phyloP scores from a whole-genome alignment of 1,140 invertebrate species.

The Catajapyx aquilonaris region DNA sequence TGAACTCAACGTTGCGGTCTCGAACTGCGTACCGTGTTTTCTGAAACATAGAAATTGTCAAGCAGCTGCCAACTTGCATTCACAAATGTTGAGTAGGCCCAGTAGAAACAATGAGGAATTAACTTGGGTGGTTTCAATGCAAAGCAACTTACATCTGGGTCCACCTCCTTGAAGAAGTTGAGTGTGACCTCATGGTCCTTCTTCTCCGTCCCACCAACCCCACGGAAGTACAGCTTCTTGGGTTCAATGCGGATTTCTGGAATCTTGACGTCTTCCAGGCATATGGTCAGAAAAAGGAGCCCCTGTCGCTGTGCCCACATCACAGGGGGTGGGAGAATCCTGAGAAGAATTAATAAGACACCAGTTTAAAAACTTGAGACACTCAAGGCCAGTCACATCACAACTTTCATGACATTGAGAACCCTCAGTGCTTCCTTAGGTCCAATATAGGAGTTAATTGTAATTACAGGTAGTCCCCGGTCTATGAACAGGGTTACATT shows the following conservation, averaged over 20 bases:
- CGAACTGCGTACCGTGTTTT: constrained; percentile 30
- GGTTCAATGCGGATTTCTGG: constrained; percentile 62
- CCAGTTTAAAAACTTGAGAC: too few relatives aligned
- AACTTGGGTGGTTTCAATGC: too few relatives aligned
- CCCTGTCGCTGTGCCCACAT: constrained; percentile 77
- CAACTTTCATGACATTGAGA: too few relatives aligned
- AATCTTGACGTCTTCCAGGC: constrained; percentile 71
- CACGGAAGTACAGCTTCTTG: constrained; percentile 62
- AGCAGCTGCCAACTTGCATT: too few relatives aligned
- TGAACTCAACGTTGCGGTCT: constrained; percentile 54
- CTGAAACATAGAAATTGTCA: constrained; percentile 22
- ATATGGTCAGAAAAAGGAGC: constrained; percentile 64
- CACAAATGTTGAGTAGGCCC: too few relatives aligned
- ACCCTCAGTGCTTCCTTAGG: too few relatives aligned
- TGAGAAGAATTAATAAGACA: too few relatives aligned
- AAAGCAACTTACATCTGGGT: constrained; percentile 53
- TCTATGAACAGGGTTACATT: too few relatives aligned
- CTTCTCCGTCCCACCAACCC: constrained; percentile 60
- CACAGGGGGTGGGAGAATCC: constrained; percentile 61
- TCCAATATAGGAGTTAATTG: too few relatives aligned
- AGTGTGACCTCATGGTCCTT: constrained; percentile 68
- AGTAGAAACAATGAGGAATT: too few relatives aligned
- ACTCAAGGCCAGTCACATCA: too few relatives aligned
- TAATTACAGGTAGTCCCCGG: too few relatives aligned
- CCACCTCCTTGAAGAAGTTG: constrained; percentile 58